Base-by-base conservation (phyloP, 1,140 invertebrate genomes). In the Sinonovacula constricta region DNA sequence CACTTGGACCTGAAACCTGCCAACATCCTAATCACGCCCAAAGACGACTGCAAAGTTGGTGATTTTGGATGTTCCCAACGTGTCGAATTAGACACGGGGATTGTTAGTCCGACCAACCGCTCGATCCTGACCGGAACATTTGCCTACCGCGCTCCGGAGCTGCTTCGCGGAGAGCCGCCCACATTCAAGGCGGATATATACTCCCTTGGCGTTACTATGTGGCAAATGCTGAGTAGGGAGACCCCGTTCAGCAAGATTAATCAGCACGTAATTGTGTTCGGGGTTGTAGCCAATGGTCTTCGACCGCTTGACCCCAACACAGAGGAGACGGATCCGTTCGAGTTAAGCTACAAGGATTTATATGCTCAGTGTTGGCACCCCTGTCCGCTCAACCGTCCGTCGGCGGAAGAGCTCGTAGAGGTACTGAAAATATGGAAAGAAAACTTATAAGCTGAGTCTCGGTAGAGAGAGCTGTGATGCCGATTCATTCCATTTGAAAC, bases 91-190 rank as follows among this genome's bases (percentile, higher is more conserved):
- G 80, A 75, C 34, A 81, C 80, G n/a, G 84, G 82, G 4, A 66
- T 66, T 5, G 70, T 81, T 0, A 86, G 82, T 54, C 82, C 81
- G 3, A 80, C 82, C n/a, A 81, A 85, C 22, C 72, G 86, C 22
- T 83, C 85, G 15, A 34, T 65, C 12, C 71, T 89, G 54, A 87
- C 87, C 90, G 95, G 95, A 53, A 96, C 95, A 3, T 91, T 95
- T 30, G 92, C 93, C 2, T 96, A 96, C 84, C 92, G 93, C 78
- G 94, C 95, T 3, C 95, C 95, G 1, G 95, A 96, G 90, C 89
- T 95, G 2, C 90, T 95, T 3, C 87, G 91, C 84, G 94, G 94
- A 0, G 86, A 91, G 30, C 24, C 62, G 4, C 93, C 94, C 28
- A 93, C 91, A 18, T 80, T 89, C 4, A 92, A 92, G 74, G 92